These are phyloP conservation scores for Agrotis ipsilon DNA, from an alignment of 2,888 invertebrate species.

Conservation along the genomic window DNA sequence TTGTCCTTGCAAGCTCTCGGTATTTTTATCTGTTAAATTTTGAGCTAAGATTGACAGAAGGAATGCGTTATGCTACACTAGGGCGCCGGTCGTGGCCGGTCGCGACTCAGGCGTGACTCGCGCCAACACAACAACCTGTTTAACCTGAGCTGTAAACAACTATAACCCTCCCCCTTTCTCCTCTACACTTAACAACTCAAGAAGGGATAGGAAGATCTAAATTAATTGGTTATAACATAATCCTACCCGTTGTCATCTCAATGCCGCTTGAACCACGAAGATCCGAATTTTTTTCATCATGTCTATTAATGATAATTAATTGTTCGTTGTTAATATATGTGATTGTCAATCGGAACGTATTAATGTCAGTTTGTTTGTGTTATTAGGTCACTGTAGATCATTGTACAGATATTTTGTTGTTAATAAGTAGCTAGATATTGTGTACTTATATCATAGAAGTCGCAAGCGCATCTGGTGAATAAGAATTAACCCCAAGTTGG, in stretches of 20 bases:
- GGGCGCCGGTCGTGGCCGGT: constrained; percentile 85
- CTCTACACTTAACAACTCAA: constrained; percentile 36
- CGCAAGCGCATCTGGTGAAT: neutral
- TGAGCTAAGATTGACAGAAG: constrained; percentile 87
- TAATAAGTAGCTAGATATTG: neutral
- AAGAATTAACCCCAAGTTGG: too few species aligned
- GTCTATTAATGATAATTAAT: constrained; percentile 88
- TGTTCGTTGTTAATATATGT: constrained; percentile 84
- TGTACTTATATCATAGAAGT: neutral
- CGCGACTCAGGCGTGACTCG: constrained; percentile 83
- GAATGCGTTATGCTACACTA: constrained; percentile 78
- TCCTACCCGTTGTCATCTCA: constrained; percentile 89
- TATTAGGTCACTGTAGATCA: constrained; percentile 70
- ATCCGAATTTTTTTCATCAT: constrained; percentile 81
- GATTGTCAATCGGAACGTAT: constrained; percentile 86
- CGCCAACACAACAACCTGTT: constrained; percentile 72
- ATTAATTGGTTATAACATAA: constrained; percentile 79
- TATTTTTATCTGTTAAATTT: constrained; percentile 79
- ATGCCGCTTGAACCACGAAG: constrained; percentile 88
- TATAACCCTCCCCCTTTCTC: constrained; percentile 61
- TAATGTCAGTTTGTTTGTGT: constrained; percentile 82
- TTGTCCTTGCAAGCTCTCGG: constrained; percentile 80
- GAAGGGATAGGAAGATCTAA: constrained; percentile 68
- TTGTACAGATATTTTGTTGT: constrained; percentile 34
- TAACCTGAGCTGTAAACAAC: constrained; percentile 70